phyloP scores from a whole-genome alignment of 2,797 vertebrate genomes.

The Pseudochaenichthys georgianus region DNA sequence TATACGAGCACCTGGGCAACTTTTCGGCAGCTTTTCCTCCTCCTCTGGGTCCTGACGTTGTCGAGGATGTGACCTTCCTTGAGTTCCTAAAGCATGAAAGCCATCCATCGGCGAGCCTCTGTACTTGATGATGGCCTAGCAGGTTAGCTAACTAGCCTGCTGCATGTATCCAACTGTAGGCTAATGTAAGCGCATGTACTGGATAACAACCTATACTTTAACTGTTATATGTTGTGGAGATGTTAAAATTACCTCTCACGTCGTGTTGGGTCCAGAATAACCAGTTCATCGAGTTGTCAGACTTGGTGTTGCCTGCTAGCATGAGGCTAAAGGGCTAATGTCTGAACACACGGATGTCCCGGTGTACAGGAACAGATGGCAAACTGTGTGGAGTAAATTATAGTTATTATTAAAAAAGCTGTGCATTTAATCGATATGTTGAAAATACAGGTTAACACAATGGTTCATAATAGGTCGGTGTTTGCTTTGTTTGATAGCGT shows the following conservation, averaged over 20 bases:
- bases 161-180: slow-evolving; percentile 4
- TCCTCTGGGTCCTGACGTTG: slow-evolving; percentile 62
- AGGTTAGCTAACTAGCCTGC: slow-evolving; percentile 70
- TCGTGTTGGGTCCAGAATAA: slow-evolving; percentile 52
- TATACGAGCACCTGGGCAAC: slow-evolving; percentile 19
- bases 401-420: not conserved
- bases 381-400: slow-evolving; percentile 11
- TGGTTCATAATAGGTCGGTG: accelerated
- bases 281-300: slow-evolving; percentile 75
- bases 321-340: slow-evolving; percentile 74
- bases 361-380: slow-evolving; percentile 42
- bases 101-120: slow-evolving; percentile 78
- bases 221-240: too few species aligned
- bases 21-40: slow-evolving; percentile 58
- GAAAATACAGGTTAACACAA: not conserved
- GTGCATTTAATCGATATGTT: not conserved
- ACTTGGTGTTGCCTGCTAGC: slow-evolving; percentile 65
- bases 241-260: not conserved
- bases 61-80: slow-evolving; percentile 86
- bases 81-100: slow-evolving; percentile 73
- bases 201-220: not conserved
- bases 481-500: not conserved
- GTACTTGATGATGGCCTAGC: slow-evolving; percentile 78
- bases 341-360: slow-evolving; percentile 62
- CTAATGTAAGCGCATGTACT: not conserved